Conservation (phyloP, 2,797 vertebrate species). For the Protosalanx chinensis region DNA sequence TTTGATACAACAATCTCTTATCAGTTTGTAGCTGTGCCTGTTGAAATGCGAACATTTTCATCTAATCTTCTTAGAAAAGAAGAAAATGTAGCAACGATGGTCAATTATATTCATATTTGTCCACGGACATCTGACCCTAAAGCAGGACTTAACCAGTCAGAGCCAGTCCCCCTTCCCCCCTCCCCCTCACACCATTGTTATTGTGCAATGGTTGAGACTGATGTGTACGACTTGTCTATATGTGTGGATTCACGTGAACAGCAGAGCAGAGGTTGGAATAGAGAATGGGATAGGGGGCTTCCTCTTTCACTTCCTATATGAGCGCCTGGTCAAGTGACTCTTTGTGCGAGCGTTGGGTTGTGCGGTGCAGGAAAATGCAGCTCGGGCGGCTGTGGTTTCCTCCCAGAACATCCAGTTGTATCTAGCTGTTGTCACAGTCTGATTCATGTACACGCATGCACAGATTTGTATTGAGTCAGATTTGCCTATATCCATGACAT, state of each 20-base stretch:
- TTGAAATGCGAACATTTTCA: conserved; percentile 18
- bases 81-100: background rate
- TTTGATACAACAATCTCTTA: background rate
- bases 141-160: conserved; percentile 55
- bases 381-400: conserved; percentile 71
- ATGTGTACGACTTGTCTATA: conserved; percentile 34
- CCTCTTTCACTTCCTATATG: conserved; percentile 82
- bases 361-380: conserved; percentile 70
- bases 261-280: conserved; percentile 53
- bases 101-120: conserved; percentile 38
- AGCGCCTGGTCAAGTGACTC: conserved; percentile 78
- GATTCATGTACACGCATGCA: conserved; percentile 63
- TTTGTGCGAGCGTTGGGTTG: conserved; percentile 69
- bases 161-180: conserved; percentile 53
- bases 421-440: conserved; percentile 70
- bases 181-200: conserved; percentile 56
- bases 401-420: conserved; percentile 73
- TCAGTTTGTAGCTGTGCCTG: background rate
- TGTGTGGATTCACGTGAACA: conserved; percentile 60
- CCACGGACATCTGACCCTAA: conserved; percentile 42
- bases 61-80: conserved; percentile 22
- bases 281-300: conserved; percentile 71
- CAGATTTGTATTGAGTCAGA: conserved; percentile 6
- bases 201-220: conserved; percentile 56
- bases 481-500: background rate